Evolutionary conservation across 23 tunicate genomes (phyloP), one percentile per base, ranked within the genome.

Genomic region (Corella eumyota): DNA sequence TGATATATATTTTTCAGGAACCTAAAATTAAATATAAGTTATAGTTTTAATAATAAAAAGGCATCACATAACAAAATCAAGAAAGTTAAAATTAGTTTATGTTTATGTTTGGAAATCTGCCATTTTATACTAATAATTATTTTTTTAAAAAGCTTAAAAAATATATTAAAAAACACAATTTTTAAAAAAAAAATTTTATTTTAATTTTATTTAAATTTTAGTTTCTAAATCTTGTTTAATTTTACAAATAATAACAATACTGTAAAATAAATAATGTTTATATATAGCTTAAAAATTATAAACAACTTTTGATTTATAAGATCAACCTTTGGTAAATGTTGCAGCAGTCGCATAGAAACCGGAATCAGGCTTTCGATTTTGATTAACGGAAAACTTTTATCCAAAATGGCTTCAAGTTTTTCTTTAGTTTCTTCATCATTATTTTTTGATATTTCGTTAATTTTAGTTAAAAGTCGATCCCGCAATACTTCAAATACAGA

Each of bases 401-500:
- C 96, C 4, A 88, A 63, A 59, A 88, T 88, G 1, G 81, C 77
- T 66, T 74, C 77, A 33, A 88, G 62, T 44, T 88, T 88, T 60
- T 73, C 77, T 1, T 46, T 45, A 56, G 96, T 57, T 32, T 72
- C 77, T 19, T 64, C 77, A 47, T 85, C 85, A 56, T 58, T 71
- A 9, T 66, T 65, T 62, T 88, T 78, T 25, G 88, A 66, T 21
- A 78, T 72, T 30, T 72, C 69, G 11, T 52, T 67, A 24, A 88
- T 79, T 73, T 55, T 64, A 13, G 46, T 53, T 4, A 74, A 24
- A 40, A 88, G 76, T 32, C 69, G 66, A 57, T 78, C 88, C 19
- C 83, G 68, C 36, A 88, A 58, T 23, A 80, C 88, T 56, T 88
- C 88, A 72, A 88, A 88, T 4, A 78, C 87, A 2, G 96, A 88